Evolutionary conservation across 1,140 invertebrate species (phyloP), one percentile per base, ranked within the genome.

Genomic region (Cydia splendana): DNA sequence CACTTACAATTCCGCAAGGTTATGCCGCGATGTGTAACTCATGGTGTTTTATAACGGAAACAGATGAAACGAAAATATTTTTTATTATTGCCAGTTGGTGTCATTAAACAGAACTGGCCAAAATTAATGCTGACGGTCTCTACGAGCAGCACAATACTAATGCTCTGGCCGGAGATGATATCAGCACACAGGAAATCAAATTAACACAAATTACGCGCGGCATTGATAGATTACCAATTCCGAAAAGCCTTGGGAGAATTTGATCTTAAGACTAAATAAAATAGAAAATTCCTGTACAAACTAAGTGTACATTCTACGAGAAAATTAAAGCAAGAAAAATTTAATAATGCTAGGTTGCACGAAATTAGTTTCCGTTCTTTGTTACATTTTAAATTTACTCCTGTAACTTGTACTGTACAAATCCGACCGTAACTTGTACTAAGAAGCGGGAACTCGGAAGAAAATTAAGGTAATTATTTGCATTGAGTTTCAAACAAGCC

Each of bases 151-250:
- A 81, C 86, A 85, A 88, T 83, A 84, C 86, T 86, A 84, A 85
- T 80, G 81, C 82, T 82, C 83, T 81, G 84, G 71, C 73, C 75
- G 69, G 75, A 67, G 81, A 83, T 92, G 91, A 91, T 90, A 89
- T 91, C 88, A 91, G 91, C 87, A 75, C 18, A 42, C 24, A 75
- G 77, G 83, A 84, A 77, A 84, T 76, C 78, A 80, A 91, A 90
- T 88, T 90, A 90, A 84, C 87, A 83, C 81, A 75, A 79, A 71
- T 45, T 77, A 38, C 76, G 79, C 75, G 65, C 65, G 28, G 65
- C 30, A 69, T 34, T 69, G 28, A 69, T 69, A 34, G 30, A 71
- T 42, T 24, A 71, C 13, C 34, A 71, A 45, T 42, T 71, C 30
- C 18, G 28, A 71, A 69, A 38, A 15, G 15, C 4, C 12, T 69